These are phyloP conservation scores for Geopemphigus sp. DNA, from an alignment of 1,140 invertebrate genomes.

Conservation along the genomic window DNA sequence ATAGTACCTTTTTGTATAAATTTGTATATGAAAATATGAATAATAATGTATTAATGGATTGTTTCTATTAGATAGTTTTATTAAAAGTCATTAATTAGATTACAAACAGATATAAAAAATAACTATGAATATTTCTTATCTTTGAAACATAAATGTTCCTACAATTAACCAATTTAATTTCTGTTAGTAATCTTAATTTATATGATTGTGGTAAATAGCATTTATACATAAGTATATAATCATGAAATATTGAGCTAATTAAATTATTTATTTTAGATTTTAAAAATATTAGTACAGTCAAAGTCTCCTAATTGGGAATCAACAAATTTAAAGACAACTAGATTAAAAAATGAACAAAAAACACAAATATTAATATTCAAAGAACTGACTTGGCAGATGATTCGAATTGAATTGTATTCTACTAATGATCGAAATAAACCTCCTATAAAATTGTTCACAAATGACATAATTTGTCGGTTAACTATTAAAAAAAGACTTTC, in stretches of 20 bases:
- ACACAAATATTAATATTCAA: slow-evolving; percentile 95
- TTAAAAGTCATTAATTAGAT: no score
- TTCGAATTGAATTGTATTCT: slow-evolving; percentile 88
- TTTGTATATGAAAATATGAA: no score
- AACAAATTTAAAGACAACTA: slow-evolving; percentile 79
- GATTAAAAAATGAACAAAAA: slow-evolving; percentile 83
- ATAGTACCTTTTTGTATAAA: no score
- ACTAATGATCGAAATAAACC: slow-evolving; percentile 77
- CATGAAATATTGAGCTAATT: background rate
- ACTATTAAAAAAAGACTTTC: slow-evolving; percentile 91
- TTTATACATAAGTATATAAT: background rate
- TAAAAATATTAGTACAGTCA: slow-evolving; percentile 87
- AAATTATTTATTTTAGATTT: slow-evolving; percentile 66
- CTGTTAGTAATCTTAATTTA: no score
- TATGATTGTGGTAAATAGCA: no score
- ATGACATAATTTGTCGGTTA: slow-evolving; percentile 91
- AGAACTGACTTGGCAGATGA: slow-evolving; percentile 95
- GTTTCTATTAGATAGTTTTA: no score
- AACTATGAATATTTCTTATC: no score
- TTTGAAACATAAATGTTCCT: no score
- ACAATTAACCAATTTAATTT: no score
- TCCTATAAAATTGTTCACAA: slow-evolving; percentile 88
- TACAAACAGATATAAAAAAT: no score
- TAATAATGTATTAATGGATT: no score
- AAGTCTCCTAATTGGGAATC: slow-evolving; percentile 84